phyloP scores from a whole-genome alignment of 2,888 invertebrate genomes.

The Drosophila macrospina region DNA sequence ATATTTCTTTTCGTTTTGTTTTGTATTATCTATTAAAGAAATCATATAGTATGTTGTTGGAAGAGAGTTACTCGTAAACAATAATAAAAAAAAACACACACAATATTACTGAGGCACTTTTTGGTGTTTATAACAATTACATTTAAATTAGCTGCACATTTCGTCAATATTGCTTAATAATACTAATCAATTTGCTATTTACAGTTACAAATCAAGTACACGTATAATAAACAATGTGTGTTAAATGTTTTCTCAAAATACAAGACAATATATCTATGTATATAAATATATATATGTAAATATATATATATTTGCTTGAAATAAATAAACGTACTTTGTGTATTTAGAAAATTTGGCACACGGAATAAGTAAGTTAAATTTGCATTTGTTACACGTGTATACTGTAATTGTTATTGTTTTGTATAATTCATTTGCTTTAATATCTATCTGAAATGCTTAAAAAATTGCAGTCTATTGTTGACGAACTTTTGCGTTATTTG shows the following conservation, averaged over 20 bases:
- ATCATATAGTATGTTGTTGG: constrained; percentile 28
- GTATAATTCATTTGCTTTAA: constrained; percentile 27
- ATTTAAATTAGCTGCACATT: constrained; percentile 40
- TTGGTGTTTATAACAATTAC: constrained; percentile 80
- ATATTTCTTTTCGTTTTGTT: no score
- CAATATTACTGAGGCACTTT: constrained; percentile 83
- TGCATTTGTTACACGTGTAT: constrained; percentile 9
- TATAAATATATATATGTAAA: constrained; percentile 23
- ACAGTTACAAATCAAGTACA: constrained; percentile 44
- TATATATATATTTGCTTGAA: constrained; percentile 19
- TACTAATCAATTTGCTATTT: constrained; percentile 47
- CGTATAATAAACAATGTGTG: constrained; percentile 30
- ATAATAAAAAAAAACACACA: constrained; percentile 71
- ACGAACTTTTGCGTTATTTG: constrained; percentile 28
- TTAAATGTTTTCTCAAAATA: constrained; percentile 26
- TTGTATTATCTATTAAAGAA: constrained; percentile 48
- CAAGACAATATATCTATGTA: constrained; percentile 17
- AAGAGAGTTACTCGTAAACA: constrained; percentile 38
- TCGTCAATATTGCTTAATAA: constrained; percentile 50
- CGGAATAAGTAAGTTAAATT: constrained; percentile 46
- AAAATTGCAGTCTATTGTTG: constrained; percentile 72
- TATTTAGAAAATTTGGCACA: constrained; percentile 67
- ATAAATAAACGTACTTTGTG: constrained; percentile 32
- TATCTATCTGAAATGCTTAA: constrained; percentile 46
- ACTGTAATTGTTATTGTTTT: constrained; percentile 18